phyloP scores from a whole-genome alignment of 2,888 invertebrate genomes.

The Lagria hirta region DNA sequence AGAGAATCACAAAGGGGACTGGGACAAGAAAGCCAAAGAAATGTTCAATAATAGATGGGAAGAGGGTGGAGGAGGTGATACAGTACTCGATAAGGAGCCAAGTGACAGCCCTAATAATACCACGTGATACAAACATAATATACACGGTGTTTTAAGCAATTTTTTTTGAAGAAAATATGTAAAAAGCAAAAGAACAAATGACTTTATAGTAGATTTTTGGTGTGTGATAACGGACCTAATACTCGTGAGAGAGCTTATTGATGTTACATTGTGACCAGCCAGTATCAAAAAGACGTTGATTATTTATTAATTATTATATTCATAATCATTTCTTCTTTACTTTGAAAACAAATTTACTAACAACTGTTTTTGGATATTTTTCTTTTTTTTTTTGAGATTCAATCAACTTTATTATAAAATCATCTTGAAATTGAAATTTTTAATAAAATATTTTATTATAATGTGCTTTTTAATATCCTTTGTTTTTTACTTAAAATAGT shows the following conservation, averaged over 20 bases:
- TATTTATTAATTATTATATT: constrained; percentile 15
- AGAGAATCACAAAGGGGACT: constrained; percentile 47
- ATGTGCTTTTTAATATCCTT: too few relatives aligned
- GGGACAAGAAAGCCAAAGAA: constrained; percentile 54
- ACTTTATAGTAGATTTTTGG: too few relatives aligned
- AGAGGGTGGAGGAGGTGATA: constrained; percentile 38
- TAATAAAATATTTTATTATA: constrained; percentile 17
- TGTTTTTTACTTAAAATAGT: too few relatives aligned
- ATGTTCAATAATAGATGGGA: constrained; percentile 46
- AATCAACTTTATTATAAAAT: constrained; percentile 14
- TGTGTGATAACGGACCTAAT: constrained; percentile 5
- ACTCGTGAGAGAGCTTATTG: constrained; percentile 4
- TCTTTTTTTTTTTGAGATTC: constrained; percentile 4
- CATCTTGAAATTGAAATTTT: constrained; percentile 8
- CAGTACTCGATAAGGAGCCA: constrained; percentile 47
- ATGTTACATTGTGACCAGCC: constrained; percentile 16
- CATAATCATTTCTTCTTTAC: constrained; percentile 8
- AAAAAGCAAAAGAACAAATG: constrained; percentile 35
- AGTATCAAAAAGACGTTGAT: constrained; percentile 17
- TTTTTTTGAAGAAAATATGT: too few relatives aligned
- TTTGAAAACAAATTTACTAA: constrained; percentile 13
- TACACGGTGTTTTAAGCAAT: constrained; percentile 39
- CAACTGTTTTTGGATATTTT: constrained; percentile 9
- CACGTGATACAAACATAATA: constrained; percentile 47
- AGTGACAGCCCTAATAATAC: constrained; percentile 47